Evolutionary conservation across 2,888 invertebrate species (phyloP).

Genomic region (Agrotis segetum): DNA sequence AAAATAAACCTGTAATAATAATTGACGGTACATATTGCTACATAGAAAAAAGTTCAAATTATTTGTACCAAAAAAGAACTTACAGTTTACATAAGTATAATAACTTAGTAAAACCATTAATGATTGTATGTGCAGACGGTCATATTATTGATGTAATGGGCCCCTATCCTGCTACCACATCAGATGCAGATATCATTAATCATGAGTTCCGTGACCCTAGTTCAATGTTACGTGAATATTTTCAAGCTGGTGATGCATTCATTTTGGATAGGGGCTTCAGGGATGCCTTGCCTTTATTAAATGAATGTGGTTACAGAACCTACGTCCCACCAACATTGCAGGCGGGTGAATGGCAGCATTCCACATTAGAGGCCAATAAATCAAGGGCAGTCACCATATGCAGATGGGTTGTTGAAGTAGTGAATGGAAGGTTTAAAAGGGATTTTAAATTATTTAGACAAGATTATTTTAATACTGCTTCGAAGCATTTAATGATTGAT

Average conservation of each 20-base stretch:
- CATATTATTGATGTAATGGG: conserved; percentile 8
- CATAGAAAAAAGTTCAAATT: no score
- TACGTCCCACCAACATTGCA: conserved; percentile 5
- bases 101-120: conserved; percentile 14
- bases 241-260: conserved; percentile 16
- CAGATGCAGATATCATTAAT: conserved; percentile 11
- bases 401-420: not conserved
- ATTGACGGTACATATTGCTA: no score
- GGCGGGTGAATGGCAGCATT: conserved; percentile 6
- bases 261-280: conserved; percentile 6
- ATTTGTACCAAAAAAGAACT: conserved; percentile 6
- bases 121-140: conserved; percentile 13
- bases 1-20: no score
- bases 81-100: conserved; percentile 11
- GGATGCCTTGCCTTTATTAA: conserved; percentile 5
- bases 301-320: conserved; percentile 1
- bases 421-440: no score
- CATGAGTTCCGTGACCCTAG: conserved; percentile 8
- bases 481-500: no score
- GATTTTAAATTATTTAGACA: no score
- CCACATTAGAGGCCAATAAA: not conserved
- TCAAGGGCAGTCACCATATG: conserved; percentile 6
- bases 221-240: conserved; percentile 4
- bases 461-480: no score
- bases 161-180: conserved; percentile 10